Percentiles rank a stretch among this genome's conserved stretches.
Evolutionary conservation across 2,797 vertebrate genomes (phyloP).

Genomic region (Coranthus polyacanthus): DNA sequence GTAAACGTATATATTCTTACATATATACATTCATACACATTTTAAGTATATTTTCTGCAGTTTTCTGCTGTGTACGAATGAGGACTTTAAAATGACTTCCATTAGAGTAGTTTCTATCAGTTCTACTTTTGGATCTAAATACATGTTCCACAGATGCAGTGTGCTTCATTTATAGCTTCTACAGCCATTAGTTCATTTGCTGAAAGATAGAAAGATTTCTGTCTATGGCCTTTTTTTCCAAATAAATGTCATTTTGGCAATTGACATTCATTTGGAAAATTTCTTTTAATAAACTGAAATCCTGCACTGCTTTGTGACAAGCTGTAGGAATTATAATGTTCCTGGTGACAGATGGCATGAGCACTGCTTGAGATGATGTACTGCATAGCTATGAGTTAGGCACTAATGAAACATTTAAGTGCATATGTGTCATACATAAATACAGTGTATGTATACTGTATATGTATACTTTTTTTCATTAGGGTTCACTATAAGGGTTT

Average conservation of each 20-base stretch:
- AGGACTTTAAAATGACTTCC: too few relatives aligned
- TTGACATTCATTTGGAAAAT: constrained; percentile 21
- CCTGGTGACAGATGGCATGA: constrained; percentile 59
- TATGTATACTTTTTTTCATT: too few relatives aligned
- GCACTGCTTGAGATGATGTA: constrained; percentile 33
- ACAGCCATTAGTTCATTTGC: background rate
- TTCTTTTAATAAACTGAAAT: constrained; percentile 41
- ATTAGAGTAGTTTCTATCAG: too few relatives aligned
- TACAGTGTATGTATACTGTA: background rate
- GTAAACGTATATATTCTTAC: too few relatives aligned
- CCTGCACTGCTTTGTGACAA: constrained; percentile 40
- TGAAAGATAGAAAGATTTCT: constrained; percentile 1
- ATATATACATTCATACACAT: too few relatives aligned
- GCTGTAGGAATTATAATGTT: constrained; percentile 49
- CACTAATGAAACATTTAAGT: constrained; percentile 14
- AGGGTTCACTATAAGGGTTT: too few relatives aligned
- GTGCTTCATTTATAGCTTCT: constrained; percentile 4
- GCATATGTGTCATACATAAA: constrained; percentile 29
- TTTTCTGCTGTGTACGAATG: too few relatives aligned
- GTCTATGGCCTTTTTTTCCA: too few relatives aligned
- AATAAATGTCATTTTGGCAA: constrained; percentile 15
- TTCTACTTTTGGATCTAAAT: background rate
- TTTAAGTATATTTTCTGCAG: too few relatives aligned
- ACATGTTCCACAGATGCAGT: constrained; percentile 3
- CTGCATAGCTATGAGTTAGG: constrained; percentile 44